A percentile compares a stretch with the other conserved stretches of the same genome.
Conservation (phyloP, 2,113 vertebrate genomes). For the Sinosuthora webbiana region DNA sequence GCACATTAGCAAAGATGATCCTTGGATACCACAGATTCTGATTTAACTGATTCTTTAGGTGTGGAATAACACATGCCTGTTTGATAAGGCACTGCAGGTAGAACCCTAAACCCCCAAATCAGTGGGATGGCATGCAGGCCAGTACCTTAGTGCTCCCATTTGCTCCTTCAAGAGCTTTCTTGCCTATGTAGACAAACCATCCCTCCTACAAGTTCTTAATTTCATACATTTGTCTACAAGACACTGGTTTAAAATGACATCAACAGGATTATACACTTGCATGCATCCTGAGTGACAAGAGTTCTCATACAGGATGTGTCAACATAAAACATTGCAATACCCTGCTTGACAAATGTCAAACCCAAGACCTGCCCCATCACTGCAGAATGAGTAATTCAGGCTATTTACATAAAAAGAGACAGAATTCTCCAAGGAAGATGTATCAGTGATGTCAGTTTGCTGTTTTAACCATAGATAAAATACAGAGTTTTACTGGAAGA, state of each 20-base stretch:
- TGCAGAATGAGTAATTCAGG: background rate
- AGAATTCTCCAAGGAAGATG: background rate
- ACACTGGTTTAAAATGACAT: background rate
- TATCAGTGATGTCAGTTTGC: background rate
- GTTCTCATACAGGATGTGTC: background rate
- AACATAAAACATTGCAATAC: background rate
- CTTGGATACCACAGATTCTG: background rate
- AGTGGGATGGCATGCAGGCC: background rate
- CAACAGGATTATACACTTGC: background rate
- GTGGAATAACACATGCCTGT: accelerated
- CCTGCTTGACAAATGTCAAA: background rate
- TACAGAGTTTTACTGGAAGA: background rate
- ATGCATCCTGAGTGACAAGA: background rate
- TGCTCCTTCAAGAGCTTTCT: background rate
- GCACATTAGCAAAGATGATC: background rate
- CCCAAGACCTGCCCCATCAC: background rate
- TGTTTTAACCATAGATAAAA: background rate
- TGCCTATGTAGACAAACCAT: background rate
- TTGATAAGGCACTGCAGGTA: background rate
- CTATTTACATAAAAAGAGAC: background rate
- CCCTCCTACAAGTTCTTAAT: background rate
- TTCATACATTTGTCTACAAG: background rate
- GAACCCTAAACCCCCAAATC: background rate
- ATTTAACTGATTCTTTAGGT: background rate
- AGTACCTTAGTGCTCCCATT: background rate